These are phyloP conservation scores for Orchestia grillus DNA, from an alignment of 1,140 invertebrate species.

Conservation along the genomic window DNA sequence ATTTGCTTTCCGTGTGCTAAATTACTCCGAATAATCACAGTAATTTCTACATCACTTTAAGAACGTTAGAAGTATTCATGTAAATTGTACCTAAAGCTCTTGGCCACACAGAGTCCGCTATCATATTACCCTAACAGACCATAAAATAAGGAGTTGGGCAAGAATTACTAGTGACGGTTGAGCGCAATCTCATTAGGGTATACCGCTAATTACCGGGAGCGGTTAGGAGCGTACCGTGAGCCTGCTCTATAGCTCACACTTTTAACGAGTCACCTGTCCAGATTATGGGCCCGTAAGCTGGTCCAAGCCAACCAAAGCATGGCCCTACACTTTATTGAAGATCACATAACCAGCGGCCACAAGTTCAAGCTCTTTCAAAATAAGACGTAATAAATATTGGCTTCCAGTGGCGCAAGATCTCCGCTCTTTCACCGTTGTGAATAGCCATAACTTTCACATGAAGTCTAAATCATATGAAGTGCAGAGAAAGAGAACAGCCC, in stretches of 20 bases:
- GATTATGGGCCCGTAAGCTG: conserved; percentile 35
- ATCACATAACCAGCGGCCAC: not conserved
- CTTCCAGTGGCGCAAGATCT: not conserved
- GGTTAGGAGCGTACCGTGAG: conserved; percentile 52
- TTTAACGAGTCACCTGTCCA: conserved; percentile 52
- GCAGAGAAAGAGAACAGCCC: too few species aligned
- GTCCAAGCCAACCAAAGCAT: conserved; percentile 33
- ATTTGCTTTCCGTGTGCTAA: conserved; percentile 19
- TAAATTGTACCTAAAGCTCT: conserved; percentile 23
- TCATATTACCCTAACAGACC: conserved; percentile 47
- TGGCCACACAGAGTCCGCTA: conserved; percentile 8
- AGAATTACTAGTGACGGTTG: conserved; percentile 46
- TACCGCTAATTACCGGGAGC: conserved; percentile 52
- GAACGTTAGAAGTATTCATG: not conserved
- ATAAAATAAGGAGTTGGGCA: conserved; percentile 49
- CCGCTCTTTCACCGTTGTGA: not conserved
- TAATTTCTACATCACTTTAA: conserved; percentile 9
- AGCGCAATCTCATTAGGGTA: conserved; percentile 54
- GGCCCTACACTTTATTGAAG: conserved; percentile 47
- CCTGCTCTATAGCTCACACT: conserved; percentile 36
- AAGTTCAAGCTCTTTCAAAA: not conserved
- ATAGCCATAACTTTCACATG: not conserved
- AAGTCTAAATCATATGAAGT: not conserved
- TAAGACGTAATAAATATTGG: conserved; percentile 2
- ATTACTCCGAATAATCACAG: conserved; percentile 21